Conservation (phyloP, 2,888 invertebrate species). For the Hydraecia micacea region DNA sequence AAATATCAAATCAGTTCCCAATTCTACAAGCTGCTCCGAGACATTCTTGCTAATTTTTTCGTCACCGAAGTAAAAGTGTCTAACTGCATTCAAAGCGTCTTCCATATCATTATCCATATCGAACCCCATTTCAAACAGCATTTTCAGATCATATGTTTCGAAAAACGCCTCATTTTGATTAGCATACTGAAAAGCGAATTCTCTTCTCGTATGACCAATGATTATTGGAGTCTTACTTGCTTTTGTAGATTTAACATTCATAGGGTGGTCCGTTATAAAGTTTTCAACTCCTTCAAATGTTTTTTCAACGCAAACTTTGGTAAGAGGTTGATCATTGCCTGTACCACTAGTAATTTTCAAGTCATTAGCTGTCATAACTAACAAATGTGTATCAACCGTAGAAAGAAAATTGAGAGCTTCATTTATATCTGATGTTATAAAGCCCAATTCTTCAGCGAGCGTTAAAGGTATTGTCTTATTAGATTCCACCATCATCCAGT, state of each 20-base stretch:
- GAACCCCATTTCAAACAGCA: constrained; percentile 42
- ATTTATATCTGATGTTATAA: constrained; percentile 27
- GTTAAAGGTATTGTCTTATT: constrained; percentile 34
- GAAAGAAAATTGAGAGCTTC: constrained; percentile 38
- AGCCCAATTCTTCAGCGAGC: constrained; percentile 32
- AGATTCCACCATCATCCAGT: constrained; percentile 48
- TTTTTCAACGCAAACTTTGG: constrained; percentile 56
- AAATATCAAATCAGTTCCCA: constrained; percentile 47
- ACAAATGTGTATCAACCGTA: constrained; percentile 9
- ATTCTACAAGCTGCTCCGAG: constrained; percentile 21
- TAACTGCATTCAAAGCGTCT: constrained; percentile 17
- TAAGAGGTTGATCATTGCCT: constrained; percentile 34
- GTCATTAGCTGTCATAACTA: constrained; percentile 13
- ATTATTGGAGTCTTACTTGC: constrained; percentile 25
- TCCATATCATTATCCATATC: constrained; percentile 34
- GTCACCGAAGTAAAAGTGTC: constrained; percentile 50
- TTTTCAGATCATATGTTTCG: constrained; percentile 21
- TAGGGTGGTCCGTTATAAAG: constrained; percentile 49
- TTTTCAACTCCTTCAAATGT: constrained; percentile 52
- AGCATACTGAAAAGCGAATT: constrained; percentile 30
- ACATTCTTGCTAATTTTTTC: constrained; percentile 25
- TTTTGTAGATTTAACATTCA: constrained; percentile 41
- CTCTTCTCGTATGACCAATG: constrained; percentile 44
- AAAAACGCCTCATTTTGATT: constrained; percentile 19
- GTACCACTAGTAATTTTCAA: constrained; percentile 19